Percentiles rank a stretch among this genome's conserved stretches.
Evolutionary conservation across 2,797 vertebrate species (phyloP).

Genomic region (Pseudotriccus pelzelni): DNA sequence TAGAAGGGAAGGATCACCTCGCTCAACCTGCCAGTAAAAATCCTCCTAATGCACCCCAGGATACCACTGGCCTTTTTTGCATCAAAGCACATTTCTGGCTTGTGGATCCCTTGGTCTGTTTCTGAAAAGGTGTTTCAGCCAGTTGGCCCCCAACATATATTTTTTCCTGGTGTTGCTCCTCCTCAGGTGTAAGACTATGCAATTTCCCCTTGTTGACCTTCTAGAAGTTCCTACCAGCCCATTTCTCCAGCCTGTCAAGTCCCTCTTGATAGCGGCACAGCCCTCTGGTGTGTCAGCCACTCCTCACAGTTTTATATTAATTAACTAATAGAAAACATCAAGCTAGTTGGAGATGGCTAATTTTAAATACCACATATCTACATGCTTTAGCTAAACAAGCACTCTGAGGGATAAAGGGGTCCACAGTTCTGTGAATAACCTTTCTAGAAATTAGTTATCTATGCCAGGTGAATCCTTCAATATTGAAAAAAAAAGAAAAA

Average conservation of each 20-base stretch:
- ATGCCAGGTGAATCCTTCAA: background rate
- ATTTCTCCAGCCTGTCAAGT: background rate
- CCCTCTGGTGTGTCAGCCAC: background rate
- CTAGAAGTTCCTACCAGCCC: background rate
- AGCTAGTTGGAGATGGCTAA: background rate
- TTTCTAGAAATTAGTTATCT: background rate
- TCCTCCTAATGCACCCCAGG: background rate
- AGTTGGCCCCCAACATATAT: accelerated
- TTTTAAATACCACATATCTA: background rate
- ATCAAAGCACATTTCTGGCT: background rate
- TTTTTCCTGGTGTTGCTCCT: background rate
- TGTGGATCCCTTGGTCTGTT: accelerated
- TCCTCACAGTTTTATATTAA: background rate
- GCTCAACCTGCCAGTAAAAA: background rate
- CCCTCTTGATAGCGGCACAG: background rate
- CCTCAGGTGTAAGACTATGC: background rate
- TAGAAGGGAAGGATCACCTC: background rate
- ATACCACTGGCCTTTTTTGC: background rate
- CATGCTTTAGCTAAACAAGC: background rate
- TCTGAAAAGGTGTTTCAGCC: background rate
- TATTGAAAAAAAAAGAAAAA: background rate
- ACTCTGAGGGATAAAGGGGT: background rate
- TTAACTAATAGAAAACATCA: background rate
- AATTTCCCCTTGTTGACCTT: background rate
- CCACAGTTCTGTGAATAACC: background rate